A percentile compares a stretch with the other conserved stretches of the same genome.
Evolutionary conservation across 2,113 vertebrate genomes (phyloP).

Genomic region (Platichthys flesus): DNA sequence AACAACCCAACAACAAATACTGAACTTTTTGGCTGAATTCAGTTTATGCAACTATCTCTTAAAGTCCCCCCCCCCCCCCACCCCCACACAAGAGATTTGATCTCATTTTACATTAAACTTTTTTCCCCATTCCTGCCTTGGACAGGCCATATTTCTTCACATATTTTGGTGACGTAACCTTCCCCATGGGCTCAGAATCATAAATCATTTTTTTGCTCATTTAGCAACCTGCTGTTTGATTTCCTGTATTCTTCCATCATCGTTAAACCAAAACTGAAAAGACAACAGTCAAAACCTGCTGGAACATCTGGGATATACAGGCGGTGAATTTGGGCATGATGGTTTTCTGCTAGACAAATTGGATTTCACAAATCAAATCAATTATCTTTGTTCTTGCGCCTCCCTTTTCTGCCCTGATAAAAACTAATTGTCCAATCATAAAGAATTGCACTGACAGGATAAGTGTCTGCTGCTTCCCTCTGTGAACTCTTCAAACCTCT

Average conservation of each 20-base stretch:
- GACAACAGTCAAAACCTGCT: background rate
- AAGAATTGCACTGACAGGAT: constrained; percentile 21
- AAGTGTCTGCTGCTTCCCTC: constrained; percentile 20
- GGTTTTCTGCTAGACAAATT: constrained; percentile 23
- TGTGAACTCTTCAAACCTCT: constrained; percentile 15
- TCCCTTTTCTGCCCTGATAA: background rate
- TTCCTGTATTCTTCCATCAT: background rate
- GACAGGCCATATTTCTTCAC: background rate
- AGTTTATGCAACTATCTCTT: background rate
- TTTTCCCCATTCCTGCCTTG: too few relatives aligned
- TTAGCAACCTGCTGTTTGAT: background rate
- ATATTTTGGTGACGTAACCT: background rate
- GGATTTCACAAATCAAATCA: constrained; percentile 36
- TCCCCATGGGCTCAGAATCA: background rate
- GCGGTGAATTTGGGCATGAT: background rate
- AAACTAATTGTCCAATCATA: constrained; percentile 24
- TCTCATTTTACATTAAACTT: too few relatives aligned
- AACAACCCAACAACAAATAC: too few relatives aligned
- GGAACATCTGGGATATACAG: background rate
- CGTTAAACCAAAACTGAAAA: background rate
- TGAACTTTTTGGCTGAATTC: too few relatives aligned
- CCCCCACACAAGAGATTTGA: too few relatives aligned
- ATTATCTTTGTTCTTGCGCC: constrained; percentile 5
- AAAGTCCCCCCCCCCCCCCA: too few relatives aligned
- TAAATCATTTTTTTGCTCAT: background rate